Percentiles rank a stretch among this genome's conserved stretches.
Evolutionary conservation across 2,888 invertebrate species (phyloP).

Genomic region (Clunio marinus): DNA sequence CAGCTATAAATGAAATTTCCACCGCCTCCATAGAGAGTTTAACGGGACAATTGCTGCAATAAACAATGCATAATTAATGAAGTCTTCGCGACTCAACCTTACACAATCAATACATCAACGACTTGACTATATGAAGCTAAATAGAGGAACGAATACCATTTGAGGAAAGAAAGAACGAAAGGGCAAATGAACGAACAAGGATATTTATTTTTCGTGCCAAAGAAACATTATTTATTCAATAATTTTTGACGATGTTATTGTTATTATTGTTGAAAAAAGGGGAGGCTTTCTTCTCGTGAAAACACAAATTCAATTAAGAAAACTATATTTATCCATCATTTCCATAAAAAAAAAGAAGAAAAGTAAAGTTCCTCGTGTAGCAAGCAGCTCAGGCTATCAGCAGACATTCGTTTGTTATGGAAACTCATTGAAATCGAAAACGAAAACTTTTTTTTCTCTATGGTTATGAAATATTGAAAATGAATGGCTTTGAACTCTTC

Average conservation of each 20-base stretch:
- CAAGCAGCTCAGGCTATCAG: not conserved
- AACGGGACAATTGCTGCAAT: too few species aligned
- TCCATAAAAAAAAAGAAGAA: not conserved
- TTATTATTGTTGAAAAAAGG: too few species aligned
- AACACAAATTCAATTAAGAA: constrained; percentile 30
- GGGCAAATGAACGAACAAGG: too few species aligned
- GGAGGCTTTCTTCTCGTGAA: not conserved
- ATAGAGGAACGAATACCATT: too few species aligned
- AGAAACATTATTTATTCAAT: constrained; percentile 34
- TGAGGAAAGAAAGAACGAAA: too few species aligned
- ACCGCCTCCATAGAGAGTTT: too few species aligned
- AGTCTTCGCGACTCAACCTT: too few species aligned
- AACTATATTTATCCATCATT: constrained; percentile 7
- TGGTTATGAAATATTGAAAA: constrained; percentile 6
- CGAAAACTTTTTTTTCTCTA: not conserved
- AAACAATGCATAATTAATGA: too few species aligned
- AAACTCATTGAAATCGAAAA: too few species aligned
- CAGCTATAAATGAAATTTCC: too few species aligned
- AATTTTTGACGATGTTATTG: constrained; percentile 22
- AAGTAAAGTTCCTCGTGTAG: not conserved
- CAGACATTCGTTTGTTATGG: constrained; percentile 4
- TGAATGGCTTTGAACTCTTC: constrained; percentile 7
- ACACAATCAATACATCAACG: too few species aligned
- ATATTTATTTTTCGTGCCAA: constrained; percentile 30
- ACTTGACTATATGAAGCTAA: too few species aligned